Conservation (phyloP, 2,113 vertebrate species). For the Cyanistes caeruleus region DNA sequence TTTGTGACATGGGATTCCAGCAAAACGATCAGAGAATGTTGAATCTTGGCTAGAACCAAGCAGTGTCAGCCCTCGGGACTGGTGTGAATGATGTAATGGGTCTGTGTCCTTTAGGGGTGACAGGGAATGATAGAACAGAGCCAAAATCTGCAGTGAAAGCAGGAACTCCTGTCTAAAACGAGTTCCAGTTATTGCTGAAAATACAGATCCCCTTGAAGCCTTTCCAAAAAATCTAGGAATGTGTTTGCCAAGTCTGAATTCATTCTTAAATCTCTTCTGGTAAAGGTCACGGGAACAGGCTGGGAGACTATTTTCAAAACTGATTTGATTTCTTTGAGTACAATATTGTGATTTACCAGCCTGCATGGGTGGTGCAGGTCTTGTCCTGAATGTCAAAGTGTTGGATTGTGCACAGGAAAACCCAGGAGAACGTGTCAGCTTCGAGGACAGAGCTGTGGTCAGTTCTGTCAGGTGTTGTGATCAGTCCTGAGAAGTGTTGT, state of each 20-base stretch:
- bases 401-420: neutral
- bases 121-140: neutral
- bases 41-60: neutral
- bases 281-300: neutral
- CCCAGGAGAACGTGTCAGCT: neutral
- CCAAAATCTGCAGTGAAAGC: neutral
- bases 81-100: neutral
- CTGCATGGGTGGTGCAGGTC: neutral
- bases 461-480: neutral
- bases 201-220: neutral
- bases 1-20: neutral
- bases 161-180: neutral
- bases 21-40: neutral
- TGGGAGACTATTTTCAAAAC: neutral
- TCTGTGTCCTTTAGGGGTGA: neutral
- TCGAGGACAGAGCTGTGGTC: neutral
- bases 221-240: neutral
- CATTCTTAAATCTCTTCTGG: neutral
- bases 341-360: neutral
- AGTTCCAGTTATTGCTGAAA: neutral
- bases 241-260: neutral
- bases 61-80: neutral
- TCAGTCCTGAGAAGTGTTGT: rapidly evolving
- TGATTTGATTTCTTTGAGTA: neutral
- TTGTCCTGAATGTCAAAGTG: neutral